A percentile compares a stretch with the other conserved stretches of the same genome.
Evolutionary conservation across 2,113 vertebrate genomes (phyloP).

Genomic region (Poeciliopsis turrubarensis): DNA sequence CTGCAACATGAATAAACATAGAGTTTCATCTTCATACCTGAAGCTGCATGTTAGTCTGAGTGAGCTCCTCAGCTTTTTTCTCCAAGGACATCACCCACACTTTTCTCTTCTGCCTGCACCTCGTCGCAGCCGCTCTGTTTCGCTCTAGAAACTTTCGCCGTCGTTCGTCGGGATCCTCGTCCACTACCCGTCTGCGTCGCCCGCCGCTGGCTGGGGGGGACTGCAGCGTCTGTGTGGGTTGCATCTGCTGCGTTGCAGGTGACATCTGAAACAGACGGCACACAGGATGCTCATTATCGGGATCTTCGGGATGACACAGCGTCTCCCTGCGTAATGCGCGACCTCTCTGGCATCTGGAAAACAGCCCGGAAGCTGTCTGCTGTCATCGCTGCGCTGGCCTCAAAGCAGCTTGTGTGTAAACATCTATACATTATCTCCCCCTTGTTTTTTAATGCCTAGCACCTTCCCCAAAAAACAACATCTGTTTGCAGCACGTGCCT

Average conservation of each 20-base stretch:
- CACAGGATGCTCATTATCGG: constrained; percentile 24
- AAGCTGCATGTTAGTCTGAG: constrained; percentile 99
- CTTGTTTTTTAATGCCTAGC: constrained; percentile 64
- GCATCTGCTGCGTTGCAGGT: constrained; percentile 96
- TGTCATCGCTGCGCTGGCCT: constrained; percentile 20
- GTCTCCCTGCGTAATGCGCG: constrained; percentile 28
- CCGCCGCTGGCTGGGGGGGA: constrained; percentile 91
- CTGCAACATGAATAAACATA: background rate
- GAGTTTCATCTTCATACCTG: constrained; percentile 83
- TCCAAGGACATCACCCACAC: constrained; percentile 99
- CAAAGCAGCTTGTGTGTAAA: constrained; percentile 34
- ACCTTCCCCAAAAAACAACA: constrained; percentile 77
- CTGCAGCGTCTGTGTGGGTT: constrained; percentile 95
- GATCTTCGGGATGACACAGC: constrained; percentile 22
- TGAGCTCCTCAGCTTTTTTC: constrained; percentile 99
- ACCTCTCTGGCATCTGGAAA: constrained; percentile 45
- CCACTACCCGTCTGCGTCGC: constrained; percentile 92
- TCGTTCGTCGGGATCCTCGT: constrained; percentile 96
- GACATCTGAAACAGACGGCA: constrained; percentile 84
- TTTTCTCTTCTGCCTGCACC: constrained; percentile 99
- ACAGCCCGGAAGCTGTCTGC: constrained; percentile 65
- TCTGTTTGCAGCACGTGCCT: constrained; percentile 60
- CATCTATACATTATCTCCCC: constrained; percentile 62
- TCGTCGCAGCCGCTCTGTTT: constrained; percentile 95
- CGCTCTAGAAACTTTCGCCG: constrained; percentile 97